phyloP scores from a whole-genome alignment of 1,140 invertebrate species.

The Danaus melanippus region DNA sequence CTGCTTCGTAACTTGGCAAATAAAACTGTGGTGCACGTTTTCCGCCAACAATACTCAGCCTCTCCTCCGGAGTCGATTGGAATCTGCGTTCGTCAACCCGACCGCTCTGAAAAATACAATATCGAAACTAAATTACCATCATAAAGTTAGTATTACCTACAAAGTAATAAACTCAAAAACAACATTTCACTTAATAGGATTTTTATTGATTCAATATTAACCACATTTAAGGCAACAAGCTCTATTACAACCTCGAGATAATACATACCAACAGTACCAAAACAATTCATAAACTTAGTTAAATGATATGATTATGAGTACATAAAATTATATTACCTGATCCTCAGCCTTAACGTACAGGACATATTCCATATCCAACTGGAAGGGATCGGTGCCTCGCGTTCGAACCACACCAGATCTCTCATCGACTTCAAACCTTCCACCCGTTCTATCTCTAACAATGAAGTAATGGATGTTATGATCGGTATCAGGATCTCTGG shows the following conservation, averaged over 20 bases:
- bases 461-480: conserved; percentile 97
- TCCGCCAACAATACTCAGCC: conserved; percentile 93
- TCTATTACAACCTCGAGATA: no score
- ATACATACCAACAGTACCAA: no score
- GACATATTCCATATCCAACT: conserved; percentile 96
- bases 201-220: no score
- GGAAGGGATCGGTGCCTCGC: conserved; percentile 90
- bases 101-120: conserved; percentile 77
- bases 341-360: conserved; percentile 96
- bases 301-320: no score
- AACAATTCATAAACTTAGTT: no score
- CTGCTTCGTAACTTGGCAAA: conserved; percentile 92
- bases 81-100: conserved; percentile 89
- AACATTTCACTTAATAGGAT: no score
- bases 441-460: conserved; percentile 87
- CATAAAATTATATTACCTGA: conserved; percentile 68
- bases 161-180: no score
- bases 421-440: conserved; percentile 90
- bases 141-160: no score
- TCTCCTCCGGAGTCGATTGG: conserved; percentile 92
- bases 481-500: conserved; percentile 94
- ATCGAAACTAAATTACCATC: no score
- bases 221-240: no score
- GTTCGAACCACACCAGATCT: conserved; percentile 94
- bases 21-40: conserved; percentile 96